Conservation (phyloP, 2,888 invertebrate genomes). For the Tromatobia lineatoria region DNA sequence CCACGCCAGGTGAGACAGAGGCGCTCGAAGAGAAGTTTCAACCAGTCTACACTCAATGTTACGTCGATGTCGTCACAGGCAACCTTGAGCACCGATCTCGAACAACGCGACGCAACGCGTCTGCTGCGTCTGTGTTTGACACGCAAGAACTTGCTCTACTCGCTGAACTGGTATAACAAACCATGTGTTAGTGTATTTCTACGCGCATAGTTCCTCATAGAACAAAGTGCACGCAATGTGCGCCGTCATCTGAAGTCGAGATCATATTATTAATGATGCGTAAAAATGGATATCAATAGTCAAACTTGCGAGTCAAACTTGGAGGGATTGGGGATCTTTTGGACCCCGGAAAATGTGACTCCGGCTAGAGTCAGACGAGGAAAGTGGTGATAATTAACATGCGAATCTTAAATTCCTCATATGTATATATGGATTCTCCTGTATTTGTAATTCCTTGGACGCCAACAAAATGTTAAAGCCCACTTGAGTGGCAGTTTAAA, state of each 20-base stretch:
- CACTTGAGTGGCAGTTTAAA: background rate
- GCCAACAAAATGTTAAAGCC: background rate
- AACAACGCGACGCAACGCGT: slow-evolving; percentile 77
- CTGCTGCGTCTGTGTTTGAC: slow-evolving; percentile 24
- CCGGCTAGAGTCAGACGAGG: background rate
- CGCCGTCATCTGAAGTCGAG: background rate
- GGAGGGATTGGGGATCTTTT: background rate
- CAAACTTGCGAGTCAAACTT: background rate
- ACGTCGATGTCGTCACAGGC: slow-evolving; percentile 79
- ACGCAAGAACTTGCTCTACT: background rate
- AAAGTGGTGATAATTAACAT: background rate
- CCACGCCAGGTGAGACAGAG: slow-evolving; percentile 63
- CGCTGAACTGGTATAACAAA: background rate
- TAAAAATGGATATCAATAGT: background rate
- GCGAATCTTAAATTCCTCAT: background rate
- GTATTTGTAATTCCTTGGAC: background rate
- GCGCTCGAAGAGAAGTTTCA: slow-evolving; percentile 48
- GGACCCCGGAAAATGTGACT: background rate
- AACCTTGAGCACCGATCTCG: slow-evolving; percentile 84
- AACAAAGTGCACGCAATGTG: background rate
- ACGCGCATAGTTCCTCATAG: background rate
- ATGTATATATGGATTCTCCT: background rate
- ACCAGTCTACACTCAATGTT: slow-evolving; percentile 15
- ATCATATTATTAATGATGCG: background rate
- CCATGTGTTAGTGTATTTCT: background rate